Evolutionary conservation across 2,113 vertebrate genomes (phyloP), one percentile per base, ranked within the genome.

Genomic region (Lepus europaeus): DNA sequence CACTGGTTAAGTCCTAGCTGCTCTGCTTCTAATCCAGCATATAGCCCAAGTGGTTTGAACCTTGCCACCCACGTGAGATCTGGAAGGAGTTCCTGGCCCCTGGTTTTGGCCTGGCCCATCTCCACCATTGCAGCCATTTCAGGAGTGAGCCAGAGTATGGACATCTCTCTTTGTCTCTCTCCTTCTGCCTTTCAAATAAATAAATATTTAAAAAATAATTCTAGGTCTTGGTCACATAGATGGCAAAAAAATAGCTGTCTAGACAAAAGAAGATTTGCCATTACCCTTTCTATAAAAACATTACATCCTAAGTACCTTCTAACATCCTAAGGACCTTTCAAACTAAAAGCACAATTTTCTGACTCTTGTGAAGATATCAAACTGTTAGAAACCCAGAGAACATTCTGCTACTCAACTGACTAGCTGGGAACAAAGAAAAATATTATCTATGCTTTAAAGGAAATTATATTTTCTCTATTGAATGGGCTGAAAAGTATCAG

Each of bases 291-390:
- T 70, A 29, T 51, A 33, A 85, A 45, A 91, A 22, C 39, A 85
- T 89, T 85, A 76, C 16, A 72, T 91, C 39, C 68, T 70, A 84
- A 83, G n/a, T 87, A 73, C 64, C 31, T 81, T 88, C 77, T 85
- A 49, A 85, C 49, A 77, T 22, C 56, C 56, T 59, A 17, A 59
- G 14, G 56, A 17, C 14, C 56, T 81, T 68, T 80, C 61, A 86
- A 69, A 91, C n/a, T 66, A 61, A 79, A 72, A 4, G 23, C 10
- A 11, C 20, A 23, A 66, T 68, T 77, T 76, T 88, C 56, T 81
- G 70, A 86, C 70, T 84, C 33, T 87, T 56, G 64, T 36, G 22
- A 39, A 85, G 33, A 80, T 29, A 76, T 56, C 14, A 84, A 45
- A 4, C 49, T 74, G 22, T 82, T 78, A 51, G 74, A 95, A 92